These are phyloP conservation scores for Sylvietta virens DNA, from an alignment of 2,113 vertebrate species.

Conservation along the genomic window DNA sequence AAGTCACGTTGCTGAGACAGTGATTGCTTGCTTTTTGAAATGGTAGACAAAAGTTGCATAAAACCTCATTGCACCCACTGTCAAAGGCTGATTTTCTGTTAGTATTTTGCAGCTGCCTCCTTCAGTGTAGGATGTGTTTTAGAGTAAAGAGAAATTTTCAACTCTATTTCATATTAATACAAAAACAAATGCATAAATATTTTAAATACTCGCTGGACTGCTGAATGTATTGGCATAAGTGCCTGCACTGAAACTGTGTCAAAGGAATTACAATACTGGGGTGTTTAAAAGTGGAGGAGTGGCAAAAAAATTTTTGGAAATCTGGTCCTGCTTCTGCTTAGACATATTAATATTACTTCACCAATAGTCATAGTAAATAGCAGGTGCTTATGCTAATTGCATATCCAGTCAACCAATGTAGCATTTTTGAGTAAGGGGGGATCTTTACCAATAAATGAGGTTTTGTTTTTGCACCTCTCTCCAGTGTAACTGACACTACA, in stretches of 20 bases:
- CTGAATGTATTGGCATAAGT: neutral
- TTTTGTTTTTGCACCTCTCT: neutral
- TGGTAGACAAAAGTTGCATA: neutral
- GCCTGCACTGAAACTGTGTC: neutral
- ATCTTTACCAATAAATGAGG: neutral
- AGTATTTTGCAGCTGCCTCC: neutral
- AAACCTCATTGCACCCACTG: neutral
- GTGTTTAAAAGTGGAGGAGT: neutral
- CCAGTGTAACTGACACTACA: neutral
- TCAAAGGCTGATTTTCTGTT: neutral
- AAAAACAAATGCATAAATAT: neutral
- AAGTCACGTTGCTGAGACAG: neutral
- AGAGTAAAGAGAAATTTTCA: neutral
- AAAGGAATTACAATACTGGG: neutral
- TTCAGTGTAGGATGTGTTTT: neutral
- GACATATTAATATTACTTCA: neutral
- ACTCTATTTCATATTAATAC: neutral
- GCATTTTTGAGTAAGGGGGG: neutral
- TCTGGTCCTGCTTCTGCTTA: neutral
- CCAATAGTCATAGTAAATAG: neutral
- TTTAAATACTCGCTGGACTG: neutral
- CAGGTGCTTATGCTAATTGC: neutral
- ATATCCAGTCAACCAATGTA: accelerated
- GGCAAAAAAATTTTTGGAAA: neutral
- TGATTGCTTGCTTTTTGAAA: neutral